phyloP scores from a whole-genome alignment of 1,140 invertebrate species.

The Aphaenogaster ashmeadi region DNA sequence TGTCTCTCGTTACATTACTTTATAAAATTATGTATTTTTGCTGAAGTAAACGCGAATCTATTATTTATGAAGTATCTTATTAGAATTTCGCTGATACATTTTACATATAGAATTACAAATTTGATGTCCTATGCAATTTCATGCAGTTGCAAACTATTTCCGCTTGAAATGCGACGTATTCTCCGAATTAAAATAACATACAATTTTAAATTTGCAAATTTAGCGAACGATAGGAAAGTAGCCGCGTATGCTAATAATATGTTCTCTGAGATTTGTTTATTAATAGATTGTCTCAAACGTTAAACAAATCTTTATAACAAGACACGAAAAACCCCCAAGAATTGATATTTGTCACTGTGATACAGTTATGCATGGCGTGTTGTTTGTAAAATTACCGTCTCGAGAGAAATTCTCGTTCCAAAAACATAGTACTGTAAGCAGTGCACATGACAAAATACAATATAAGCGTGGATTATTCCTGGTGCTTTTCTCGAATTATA shows the following conservation, averaged over 20 bases:
- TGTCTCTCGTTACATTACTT: slow-evolving; percentile 16
- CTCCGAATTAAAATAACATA: slow-evolving; percentile 18
- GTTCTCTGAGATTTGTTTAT: neutral
- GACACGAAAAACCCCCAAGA: neutral
- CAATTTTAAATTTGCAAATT: neutral
- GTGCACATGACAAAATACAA: slow-evolving; percentile 34
- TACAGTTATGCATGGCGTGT: neutral
- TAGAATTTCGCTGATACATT: slow-evolving; percentile 30
- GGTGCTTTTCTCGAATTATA: neutral
- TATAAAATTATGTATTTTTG: slow-evolving; percentile 27
- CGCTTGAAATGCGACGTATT: neutral
- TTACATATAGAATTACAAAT: slow-evolving; percentile 43
- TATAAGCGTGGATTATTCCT: slow-evolving; percentile 26
- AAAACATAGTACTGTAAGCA: neutral
- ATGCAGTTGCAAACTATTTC: neutral
- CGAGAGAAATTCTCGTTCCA: slow-evolving; percentile 47
- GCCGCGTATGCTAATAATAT: neutral
- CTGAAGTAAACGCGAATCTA: slow-evolving; percentile 20
- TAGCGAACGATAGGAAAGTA: neutral
- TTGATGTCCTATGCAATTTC: slow-evolving; percentile 15
- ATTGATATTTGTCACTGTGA: neutral
- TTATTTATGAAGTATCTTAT: slow-evolving; percentile 57
- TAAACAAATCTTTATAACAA: slow-evolving; percentile 28
- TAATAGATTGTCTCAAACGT: slow-evolving; percentile 19
- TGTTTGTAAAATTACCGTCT: slow-evolving; percentile 54